These are phyloP conservation scores for Ecliptopera silaceata DNA, from an alignment of 2,888 invertebrate genomes.

Conservation along the genomic window DNA sequence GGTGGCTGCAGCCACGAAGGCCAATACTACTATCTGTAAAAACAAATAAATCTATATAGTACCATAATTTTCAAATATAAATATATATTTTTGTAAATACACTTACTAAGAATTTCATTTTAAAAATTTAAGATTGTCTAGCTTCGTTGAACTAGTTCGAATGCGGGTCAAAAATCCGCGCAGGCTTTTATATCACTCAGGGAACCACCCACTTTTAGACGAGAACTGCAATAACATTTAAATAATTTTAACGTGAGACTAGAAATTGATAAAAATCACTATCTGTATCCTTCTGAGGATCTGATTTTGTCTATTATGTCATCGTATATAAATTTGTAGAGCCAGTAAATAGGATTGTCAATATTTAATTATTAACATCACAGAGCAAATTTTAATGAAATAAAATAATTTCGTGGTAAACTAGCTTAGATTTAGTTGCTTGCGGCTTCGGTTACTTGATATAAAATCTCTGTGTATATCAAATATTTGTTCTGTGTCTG, in stretches of 20 bases:
- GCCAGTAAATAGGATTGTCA: too few relatives aligned
- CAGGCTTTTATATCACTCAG: conserved; percentile 70
- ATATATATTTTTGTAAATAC: conserved; percentile 22
- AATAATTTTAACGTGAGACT: conserved; percentile 62
- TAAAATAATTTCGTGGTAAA: too few relatives aligned
- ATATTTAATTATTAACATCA: too few relatives aligned
- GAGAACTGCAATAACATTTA: conserved; percentile 72
- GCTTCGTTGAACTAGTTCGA: conserved; percentile 75
- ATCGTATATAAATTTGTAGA: conserved; percentile 14
- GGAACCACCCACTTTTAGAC: conserved; percentile 70
- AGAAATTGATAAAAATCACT: conserved; percentile 55
- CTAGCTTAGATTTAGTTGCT: too few relatives aligned
- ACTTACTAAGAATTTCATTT: conserved; percentile 74
- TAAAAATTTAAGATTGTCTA: conserved; percentile 50
- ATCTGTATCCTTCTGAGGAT: conserved; percentile 37
- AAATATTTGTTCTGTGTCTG: too few relatives aligned
- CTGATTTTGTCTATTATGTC: conserved; percentile 40
- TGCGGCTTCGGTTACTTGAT: too few relatives aligned
- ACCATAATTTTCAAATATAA: too few relatives aligned
- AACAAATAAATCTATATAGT: not conserved
- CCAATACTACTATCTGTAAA: conserved; percentile 54
- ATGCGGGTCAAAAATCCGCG: conserved; percentile 71
- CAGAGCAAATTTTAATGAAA: too few relatives aligned
- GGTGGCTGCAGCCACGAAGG: conserved; percentile 52
- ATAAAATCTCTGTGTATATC: too few relatives aligned